Base-by-base conservation (phyloP, 1,140 invertebrate species). In the Pseudomyrmex flavicornis region DNA sequence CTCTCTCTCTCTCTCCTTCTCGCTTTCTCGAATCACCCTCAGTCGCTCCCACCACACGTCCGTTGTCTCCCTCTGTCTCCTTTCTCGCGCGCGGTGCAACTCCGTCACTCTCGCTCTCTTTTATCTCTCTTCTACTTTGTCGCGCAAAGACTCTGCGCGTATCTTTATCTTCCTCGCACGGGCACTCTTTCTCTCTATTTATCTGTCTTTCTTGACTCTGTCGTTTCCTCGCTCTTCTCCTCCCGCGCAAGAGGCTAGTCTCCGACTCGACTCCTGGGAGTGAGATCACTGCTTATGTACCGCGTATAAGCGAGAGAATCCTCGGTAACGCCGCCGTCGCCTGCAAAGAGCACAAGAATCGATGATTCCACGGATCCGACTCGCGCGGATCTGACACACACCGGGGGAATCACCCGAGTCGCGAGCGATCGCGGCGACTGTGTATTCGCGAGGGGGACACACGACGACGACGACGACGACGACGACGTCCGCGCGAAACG, bases 221-320 rank as follows among this genome's bases (percentile, higher is more conserved):
- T 44, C 44, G 48, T 65, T 61, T 58, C 46, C 82, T 87, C 82
- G 74, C 85, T 88, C 74, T 82, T 88, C 86, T 84, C 89, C 90
- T 85, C 86, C 87, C 86, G 87, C 86, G 79, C 87, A 89, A 88
- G 35, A 88, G 79, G 10, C 87, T 88, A 88, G 86, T 88, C 86
- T 74, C 86, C 82, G 83, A 82, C 73, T 35, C 74, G 65, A 85
- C 83, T 89, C 79, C 84, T 79, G 87, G 68, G 79, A 88, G 87
- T 89, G 87, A 89, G 88, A 89, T 89, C 87, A 86, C 87, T 89
- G 65, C 59, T 62, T 80, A 73, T 88, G 83, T 65, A 84, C 73
- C 75, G 75, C 82, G 35, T 35, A 35, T 35, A 35, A 69, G 86
- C 83, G 69, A 69, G 83, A 82, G 63, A 70, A 75, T 61, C 48